phyloP scores from a whole-genome alignment of 2,888 invertebrate genomes.

The Loripinus fragilis region DNA sequence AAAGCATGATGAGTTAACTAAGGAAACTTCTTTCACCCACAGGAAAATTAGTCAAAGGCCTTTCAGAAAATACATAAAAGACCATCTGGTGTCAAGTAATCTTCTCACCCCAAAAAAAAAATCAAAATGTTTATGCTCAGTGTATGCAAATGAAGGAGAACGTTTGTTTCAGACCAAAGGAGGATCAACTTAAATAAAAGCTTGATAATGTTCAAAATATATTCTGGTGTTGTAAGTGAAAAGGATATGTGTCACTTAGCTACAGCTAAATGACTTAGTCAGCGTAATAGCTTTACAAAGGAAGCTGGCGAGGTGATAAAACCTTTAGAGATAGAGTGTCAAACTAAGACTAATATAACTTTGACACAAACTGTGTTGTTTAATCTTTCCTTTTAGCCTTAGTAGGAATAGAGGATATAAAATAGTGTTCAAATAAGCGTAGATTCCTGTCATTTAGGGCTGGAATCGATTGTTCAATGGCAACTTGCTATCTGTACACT shows the following conservation, averaged over 20 bases:
- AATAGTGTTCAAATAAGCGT: neutral
- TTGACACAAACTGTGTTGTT: neutral
- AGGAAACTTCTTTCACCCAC: neutral
- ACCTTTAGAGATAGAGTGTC: neutral
- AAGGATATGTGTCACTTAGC: neutral
- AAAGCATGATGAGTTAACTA: neutral
- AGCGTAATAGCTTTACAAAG: neutral
- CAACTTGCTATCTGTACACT: neutral
- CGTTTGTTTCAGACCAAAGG: neutral
- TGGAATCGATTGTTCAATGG: slow-evolving; percentile 1
- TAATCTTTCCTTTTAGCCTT: neutral
- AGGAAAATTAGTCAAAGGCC: slow-evolving; percentile 5
- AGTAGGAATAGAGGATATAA: neutral
- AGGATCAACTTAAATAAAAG: neutral
- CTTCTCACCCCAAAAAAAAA: neutral
- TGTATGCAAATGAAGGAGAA: neutral
- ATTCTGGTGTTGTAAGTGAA: neutral
- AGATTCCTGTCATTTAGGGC: slow-evolving; percentile 2
- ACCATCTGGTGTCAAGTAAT: neutral
- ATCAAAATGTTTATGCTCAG: neutral
- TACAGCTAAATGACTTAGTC: neutral
- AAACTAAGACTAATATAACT: neutral
- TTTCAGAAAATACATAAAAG: neutral
- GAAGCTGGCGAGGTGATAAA: neutral
- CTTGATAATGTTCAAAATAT: neutral